Base-by-base conservation (phyloP, 2,113 vertebrate genomes). In the Pteropus alecto region DNA sequence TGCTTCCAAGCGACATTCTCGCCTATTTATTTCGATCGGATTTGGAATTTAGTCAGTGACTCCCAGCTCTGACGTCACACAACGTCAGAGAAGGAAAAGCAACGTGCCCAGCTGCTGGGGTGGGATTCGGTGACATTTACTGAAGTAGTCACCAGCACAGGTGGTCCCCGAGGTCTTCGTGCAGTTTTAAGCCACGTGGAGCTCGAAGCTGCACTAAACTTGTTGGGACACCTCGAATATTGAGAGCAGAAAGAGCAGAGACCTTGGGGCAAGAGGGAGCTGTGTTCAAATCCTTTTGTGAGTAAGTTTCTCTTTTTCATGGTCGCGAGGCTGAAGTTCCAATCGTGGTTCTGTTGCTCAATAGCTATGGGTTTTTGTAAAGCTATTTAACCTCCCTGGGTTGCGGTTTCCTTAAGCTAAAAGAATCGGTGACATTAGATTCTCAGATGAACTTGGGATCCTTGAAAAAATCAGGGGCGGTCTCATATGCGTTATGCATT, bases 61-160 rank as follows among this genome's bases (percentile, higher is more conserved):
- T 24, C 11, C 3, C 13, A 58, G 22, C 26, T 67, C 33, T 46
- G 70, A 15, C 1, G 4, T 41, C 13, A 46, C 28, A 46, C 5
- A 18, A 15, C 9, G 10, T 26, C n/a, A 21, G 22, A 68, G 54
- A 21, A 22, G 6, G 70, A 48, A 79, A 21, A 58, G 21, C 6
- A 0, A 0, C 2, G 11, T 58, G 41, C 19, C 43, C 4, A 2
- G 38, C 26, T 21, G 4, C 24, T 9, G 22, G 41, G n/a, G 41
- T 6, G 3, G 41, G 18, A 16, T 58, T 54, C 33, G 3, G 46
- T 4, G 30, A 5, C 54, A 33, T 5, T 21, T 68, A 3, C 33
- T n/a, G n/a, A 68, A 84, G 51, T 7, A 63, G 5, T 16, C 46
- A 82, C 41, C 6, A 8, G 6, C 10, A 1, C 24, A 9, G 6